A percentile compares a stretch with the other conserved stretches of the same genome.
Conservation (phyloP, 2,113 vertebrate species). For the Antechinus flavipes region DNA sequence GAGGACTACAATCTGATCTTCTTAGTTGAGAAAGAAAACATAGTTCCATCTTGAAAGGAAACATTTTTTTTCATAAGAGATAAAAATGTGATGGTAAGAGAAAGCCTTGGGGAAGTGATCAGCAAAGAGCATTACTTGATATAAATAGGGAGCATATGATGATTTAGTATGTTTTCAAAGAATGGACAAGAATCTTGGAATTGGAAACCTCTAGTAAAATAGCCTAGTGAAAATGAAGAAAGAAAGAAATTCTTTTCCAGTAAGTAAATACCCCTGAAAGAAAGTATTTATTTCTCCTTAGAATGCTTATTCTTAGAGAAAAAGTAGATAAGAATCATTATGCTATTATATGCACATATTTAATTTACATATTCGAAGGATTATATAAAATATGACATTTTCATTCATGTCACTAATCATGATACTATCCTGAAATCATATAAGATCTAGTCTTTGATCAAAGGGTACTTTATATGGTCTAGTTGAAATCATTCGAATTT, state of each 20-base stretch:
- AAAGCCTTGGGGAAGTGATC: not conserved
- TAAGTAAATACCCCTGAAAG: not conserved
- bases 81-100: not conserved
- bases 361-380: not conserved
- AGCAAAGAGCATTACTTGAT: not conserved
- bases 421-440: not conserved
- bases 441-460: not conserved
- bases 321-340: not conserved
- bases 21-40: not conserved
- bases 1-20: fast-evolving
- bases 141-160: not conserved
- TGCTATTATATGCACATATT: not conserved
- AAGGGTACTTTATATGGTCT: not conserved
- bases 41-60: not conserved
- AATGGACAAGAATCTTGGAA: not conserved
- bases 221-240: no score
- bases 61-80: not conserved
- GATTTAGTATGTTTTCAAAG: fast-evolving
- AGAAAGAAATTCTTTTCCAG: not conserved
- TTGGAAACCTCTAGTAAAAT: no score
- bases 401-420: not conserved
- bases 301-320: slow-evolving; percentile 7
- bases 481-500: not conserved
- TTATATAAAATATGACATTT: not conserved
- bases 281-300: not conserved